Base-by-base conservation (phyloP, 2,888 invertebrate genomes). In the Latrodectus elegans region DNA sequence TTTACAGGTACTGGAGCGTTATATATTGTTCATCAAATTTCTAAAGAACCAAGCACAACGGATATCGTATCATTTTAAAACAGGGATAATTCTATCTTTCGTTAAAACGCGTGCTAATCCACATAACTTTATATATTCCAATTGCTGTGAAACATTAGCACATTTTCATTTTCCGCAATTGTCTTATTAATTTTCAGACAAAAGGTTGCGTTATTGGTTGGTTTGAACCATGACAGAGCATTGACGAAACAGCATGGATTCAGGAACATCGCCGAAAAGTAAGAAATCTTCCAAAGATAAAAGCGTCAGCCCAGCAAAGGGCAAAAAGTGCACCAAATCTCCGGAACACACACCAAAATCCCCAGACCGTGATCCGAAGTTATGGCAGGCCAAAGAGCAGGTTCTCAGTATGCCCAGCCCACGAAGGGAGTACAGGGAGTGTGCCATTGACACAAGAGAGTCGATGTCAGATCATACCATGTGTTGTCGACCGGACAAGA, bases 391-490 rank as follows among this genome's bases (percentile, higher is more conserved):
- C 26, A 86, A 86, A 15, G 80, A 86, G 38, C 85, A 86, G 65
- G 85, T 86, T 51, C 49, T 86, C 8, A 86, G 60, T 55, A 86
- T 86, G 85, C 85, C 85, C 4, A 86, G 85, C n/a, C 85, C 85
- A 0, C 53, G 85, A 4, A 80, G 85, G 17, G 85, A 86, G 38
- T 86, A 78, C 65, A 73, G 84, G n/a, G 84, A 85, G 53, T 73
- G 78, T 26, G 65, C 17, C 8, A 52, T 75, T 0, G 67, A 67
- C 26, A 67, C 51, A 26, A 9, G 26, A 0, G 52, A n/a, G 11
- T 14, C 49, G 60, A 52, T 10, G 8, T 11, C 60, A 26, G 14
- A 52, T 12, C 49, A 38, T 4, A 60, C 60, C 4, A 22, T 55
- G 17, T 80, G 80, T 65, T 65, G 84, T n/a, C 68, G 79, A 11